Evolutionary conservation across 1,140 invertebrate genomes (phyloP).

Genomic region (Drosophila kikkawai): DNA sequence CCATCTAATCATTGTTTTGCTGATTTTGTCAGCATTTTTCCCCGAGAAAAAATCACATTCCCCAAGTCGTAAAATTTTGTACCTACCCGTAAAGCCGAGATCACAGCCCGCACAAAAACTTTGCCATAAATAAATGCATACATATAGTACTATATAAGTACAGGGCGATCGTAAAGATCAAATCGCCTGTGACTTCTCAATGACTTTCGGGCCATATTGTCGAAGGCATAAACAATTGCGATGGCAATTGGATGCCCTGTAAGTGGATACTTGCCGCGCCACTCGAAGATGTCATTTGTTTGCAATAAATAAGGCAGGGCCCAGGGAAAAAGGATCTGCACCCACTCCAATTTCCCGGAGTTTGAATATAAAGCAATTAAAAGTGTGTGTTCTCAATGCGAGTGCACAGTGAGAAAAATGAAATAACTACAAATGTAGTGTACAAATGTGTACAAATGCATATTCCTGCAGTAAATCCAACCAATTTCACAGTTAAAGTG

Average conservation of each 20-base stretch:
- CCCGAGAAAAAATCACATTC: not conserved
- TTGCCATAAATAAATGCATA: constrained; percentile 4
- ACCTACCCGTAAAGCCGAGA: constrained; percentile 1
- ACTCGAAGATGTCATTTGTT: constrained; percentile 72
- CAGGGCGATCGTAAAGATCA: constrained; percentile 26
- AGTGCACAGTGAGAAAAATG: not conserved
- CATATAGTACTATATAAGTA: constrained; percentile 12
- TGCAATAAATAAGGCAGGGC: constrained; percentile 64
- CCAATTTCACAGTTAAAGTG: too few relatives aligned
- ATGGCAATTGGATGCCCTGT: constrained; percentile 47
- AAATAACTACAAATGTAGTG: not conserved
- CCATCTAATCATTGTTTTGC: constrained; percentile 2
- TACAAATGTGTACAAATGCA: too few relatives aligned
- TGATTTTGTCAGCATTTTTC: not conserved
- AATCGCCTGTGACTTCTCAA: constrained; percentile 57
- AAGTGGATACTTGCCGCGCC: constrained; percentile 68
- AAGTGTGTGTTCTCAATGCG: constrained; percentile 30
- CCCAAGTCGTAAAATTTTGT: not conserved
- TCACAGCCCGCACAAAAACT: constrained; percentile 19
- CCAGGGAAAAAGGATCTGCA: constrained; percentile 38
- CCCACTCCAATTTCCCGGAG: constrained; percentile 7
- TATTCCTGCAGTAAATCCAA: too few relatives aligned
- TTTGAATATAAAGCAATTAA: constrained; percentile 70
- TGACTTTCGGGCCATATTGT: constrained; percentile 25
- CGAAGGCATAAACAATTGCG: constrained; percentile 14